Conservation (phyloP, 2,113 vertebrate species). For the Empidonax alnorum region DNA sequence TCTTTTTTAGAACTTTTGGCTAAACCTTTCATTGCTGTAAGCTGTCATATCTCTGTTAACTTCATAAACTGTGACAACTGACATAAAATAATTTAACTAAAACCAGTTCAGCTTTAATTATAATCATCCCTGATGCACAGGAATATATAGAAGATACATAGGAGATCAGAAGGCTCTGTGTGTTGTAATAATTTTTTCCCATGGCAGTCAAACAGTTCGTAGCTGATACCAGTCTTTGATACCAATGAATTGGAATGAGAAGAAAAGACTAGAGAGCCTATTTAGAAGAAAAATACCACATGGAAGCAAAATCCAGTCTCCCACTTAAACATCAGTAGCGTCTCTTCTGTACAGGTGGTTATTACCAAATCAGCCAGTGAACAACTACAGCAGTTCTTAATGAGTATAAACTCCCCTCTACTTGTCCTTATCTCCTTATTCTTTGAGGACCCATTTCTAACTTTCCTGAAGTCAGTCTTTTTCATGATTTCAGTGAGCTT, state of each 20-base stretch:
- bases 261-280: neutral
- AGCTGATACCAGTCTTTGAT: neutral
- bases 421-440: neutral
- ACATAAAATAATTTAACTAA: neutral
- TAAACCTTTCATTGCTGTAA: neutral
- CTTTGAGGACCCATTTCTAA: neutral
- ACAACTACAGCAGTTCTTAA: neutral
- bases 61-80: neutral
- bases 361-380: neutral
- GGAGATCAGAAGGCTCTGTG: neutral
- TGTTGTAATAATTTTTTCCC: neutral
- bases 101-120: neutral
- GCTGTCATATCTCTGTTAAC: neutral
- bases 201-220: neutral
- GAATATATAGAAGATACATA: accelerated
- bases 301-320: neutral
- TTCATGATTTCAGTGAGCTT: neutral
- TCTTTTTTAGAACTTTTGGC: neutral
- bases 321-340: neutral
- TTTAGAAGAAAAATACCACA: neutral
- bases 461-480: neutral
- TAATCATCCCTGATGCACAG: neutral
- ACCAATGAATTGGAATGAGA: neutral
- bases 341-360: neutral
- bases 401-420: neutral